phyloP scores from a whole-genome alignment of 2,113 vertebrate genomes.

The human (Homo sapiens) region GRCh38 chr17:76417001-76417500 shows the following conservation, averaged over 20 bases:
- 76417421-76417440: not conserved
- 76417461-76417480: not conserved
- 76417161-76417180: not conserved
- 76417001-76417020: not conserved
- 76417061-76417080: too few species aligned
- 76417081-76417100: rapidly evolving
- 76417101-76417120: not conserved
- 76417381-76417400: not conserved
- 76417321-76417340: not conserved
- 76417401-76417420: not conserved
- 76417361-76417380: not conserved
- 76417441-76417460: not conserved
- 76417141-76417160: rapidly evolving
- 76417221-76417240: not conserved
- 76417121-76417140: not conserved
- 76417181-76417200: not conserved
- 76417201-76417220: not conserved
- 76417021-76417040: rapidly evolving
- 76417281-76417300: not conserved
- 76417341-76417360: not conserved
- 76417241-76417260: not conserved
- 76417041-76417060: rapidly evolving
- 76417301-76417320: not conserved
- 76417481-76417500: not conserved
- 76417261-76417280: not conserved